Percentiles rank a stretch among this genome's conserved stretches.
Evolutionary conservation across 2,113 vertebrate genomes (phyloP).

Genomic region (Sciurus niger): DNA sequence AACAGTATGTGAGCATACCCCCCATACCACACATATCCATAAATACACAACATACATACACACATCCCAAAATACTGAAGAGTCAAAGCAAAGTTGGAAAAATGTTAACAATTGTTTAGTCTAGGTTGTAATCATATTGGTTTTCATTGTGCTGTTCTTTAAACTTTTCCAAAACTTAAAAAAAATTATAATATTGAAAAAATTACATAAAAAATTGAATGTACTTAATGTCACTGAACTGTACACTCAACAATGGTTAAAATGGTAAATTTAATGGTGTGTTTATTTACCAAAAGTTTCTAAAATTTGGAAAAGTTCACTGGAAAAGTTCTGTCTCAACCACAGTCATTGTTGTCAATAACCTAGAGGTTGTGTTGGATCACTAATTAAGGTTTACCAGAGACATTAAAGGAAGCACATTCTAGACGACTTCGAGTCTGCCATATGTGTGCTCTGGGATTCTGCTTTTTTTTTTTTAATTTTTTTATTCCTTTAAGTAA

Average conservation of each 20-base stretch:
- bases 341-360: constrained; percentile 46
- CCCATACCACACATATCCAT: background rate
- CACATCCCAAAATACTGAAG: background rate
- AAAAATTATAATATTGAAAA: background rate
- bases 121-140: background rate
- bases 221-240: background rate
- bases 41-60: background rate
- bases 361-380: constrained; percentile 40
- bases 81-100: constrained; percentile 1
- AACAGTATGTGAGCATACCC: background rate
- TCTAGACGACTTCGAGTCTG: constrained; percentile 40
- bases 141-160: background rate
- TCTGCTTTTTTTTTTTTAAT: background rate
- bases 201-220: background rate
- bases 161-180: background rate
- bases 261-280: constrained; percentile 21
- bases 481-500: background rate
- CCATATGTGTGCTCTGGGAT: constrained; percentile 25
- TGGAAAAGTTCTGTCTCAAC: constrained; percentile 2
- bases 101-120: constrained; percentile 37
- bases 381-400: constrained; percentile 70
- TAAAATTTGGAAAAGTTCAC: background rate
- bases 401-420: constrained; percentile 58
- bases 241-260: background rate
- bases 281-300: background rate